phyloP scores from a whole-genome alignment of 2,888 invertebrate species.

The Himalopsyche tibetana region DNA sequence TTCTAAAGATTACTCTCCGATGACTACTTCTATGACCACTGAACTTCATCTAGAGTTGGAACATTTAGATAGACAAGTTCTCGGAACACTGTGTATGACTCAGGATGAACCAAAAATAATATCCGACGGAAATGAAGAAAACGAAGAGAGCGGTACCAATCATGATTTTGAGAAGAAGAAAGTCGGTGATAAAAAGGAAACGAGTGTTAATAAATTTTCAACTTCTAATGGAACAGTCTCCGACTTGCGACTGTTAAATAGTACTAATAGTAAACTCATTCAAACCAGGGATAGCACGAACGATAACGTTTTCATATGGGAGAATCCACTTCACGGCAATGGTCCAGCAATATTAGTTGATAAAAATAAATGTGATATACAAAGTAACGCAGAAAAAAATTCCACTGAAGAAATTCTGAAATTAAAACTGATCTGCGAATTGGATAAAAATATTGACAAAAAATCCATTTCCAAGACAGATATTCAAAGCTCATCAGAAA shows the following conservation, averaged over 20 bases:
- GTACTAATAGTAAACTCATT: neutral
- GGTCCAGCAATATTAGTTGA: constrained; percentile 69
- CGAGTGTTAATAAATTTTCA: neutral
- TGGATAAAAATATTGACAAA: neutral
- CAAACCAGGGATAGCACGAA: constrained; percentile 65
- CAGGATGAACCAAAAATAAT: neutral
- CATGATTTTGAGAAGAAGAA: neutral
- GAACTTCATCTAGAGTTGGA: constrained; percentile 89
- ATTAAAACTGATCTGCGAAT: constrained; percentile 1
- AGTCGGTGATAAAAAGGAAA: neutral
- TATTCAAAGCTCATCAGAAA: neutral
- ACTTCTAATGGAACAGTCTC: neutral
- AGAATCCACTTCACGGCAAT: constrained; percentile 84
- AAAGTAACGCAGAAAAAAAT: neutral
- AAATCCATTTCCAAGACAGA: neutral
- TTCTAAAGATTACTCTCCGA: constrained; percentile 89
- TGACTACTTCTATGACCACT: constrained; percentile 91
- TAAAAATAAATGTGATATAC: constrained; percentile 9
- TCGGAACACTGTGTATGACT: neutral
- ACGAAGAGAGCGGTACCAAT: constrained; percentile 13
- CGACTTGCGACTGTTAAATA: neutral
- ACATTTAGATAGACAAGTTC: constrained; percentile 85
- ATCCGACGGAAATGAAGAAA: constrained; percentile 18
- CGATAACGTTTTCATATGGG: constrained; percentile 87
- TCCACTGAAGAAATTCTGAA: constrained; percentile 22